These are phyloP conservation scores for Drepanosiphum platanoidis DNA, from an alignment of 2,888 invertebrate species.

Conservation along the genomic window DNA sequence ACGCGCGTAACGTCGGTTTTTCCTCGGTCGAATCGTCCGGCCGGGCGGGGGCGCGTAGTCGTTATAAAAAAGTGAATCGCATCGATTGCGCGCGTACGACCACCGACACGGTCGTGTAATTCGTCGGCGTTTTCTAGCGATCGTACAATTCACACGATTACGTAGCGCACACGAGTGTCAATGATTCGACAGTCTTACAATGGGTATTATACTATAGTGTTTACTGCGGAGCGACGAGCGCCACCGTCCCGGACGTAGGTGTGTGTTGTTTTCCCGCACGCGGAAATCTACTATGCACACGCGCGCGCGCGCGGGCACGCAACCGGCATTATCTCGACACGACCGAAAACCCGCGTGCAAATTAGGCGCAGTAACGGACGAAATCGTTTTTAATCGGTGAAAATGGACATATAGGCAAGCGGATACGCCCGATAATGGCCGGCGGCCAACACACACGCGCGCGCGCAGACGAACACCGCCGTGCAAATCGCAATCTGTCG, in stretches of 20 bases:
- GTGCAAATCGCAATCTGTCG: background rate
- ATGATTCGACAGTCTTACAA: no score
- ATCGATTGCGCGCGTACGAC: no score
- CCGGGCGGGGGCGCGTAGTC: no score
- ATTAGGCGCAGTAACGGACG: background rate
- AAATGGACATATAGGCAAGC: background rate
- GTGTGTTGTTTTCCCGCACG: background rate
- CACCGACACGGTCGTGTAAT: no score
- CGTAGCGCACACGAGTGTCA: no score
- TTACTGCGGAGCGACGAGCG: background rate
- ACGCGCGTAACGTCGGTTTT: no score
- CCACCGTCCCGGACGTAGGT: background rate
- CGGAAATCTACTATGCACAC: background rate
- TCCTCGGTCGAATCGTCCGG: no score
- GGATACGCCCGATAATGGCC: background rate
- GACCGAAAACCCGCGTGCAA: background rate
- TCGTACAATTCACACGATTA: no score
- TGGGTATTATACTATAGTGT: no score
- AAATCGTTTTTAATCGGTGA: background rate
- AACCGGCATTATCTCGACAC: background rate
- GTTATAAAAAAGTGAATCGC: no score
- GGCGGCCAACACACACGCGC: background rate
- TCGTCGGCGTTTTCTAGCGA: no score
- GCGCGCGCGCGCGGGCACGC: no score
- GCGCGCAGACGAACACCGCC: background rate